Base-by-base conservation (phyloP, 2,797 vertebrate species). In the Syngnathus rostellatus region DNA sequence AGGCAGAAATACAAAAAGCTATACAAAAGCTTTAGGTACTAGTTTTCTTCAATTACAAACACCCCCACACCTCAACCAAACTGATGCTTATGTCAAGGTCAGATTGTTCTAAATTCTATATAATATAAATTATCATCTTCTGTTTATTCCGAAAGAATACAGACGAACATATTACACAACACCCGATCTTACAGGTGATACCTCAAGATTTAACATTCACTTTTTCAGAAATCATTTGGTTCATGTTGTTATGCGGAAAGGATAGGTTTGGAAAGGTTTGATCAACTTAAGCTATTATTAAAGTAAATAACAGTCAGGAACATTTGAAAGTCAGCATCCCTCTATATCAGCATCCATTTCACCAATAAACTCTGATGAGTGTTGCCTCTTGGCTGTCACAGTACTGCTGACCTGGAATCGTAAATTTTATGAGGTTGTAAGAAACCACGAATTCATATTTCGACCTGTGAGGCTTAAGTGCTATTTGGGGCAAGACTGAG, bases 201-300 rank as follows among this genome's bases (percentile, higher is more conserved):
- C 46, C 8, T 21, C 21, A 9, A 4, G 50, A 51, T 51, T 21
- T 21, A 46, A 51, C n/a, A 17, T 9, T n/a, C 2, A 51, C n/a
- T 21, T n/a, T 58, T 63, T 39, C 16, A 23, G 8, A 37, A 39
- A 39, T 59, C 54, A 37, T 37, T 9, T 57, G 55, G 2, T 38
- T 39, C 7, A 59, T 8, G 38, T 40, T 39, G 17, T 59, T 11
- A 2, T 21, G 61, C 19, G 45, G 70, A 78, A 80, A 73, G 61
- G 63, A 69, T 70, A 50, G 25, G 17, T 23, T 23, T 23, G 23
- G 23, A 23, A 23, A 31, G 72, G 31, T 5, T 4, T 57, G 62
- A 77, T 65, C 73, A 71, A 81, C 78, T 57, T 72, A 71, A 76
- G 57, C 39, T 60, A n/a, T 48, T 62, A 72, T 76, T 74, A 62